These are phyloP conservation scores for Ctenoplectra terminalis DNA, from an alignment of 1,140 invertebrate species.

Conservation along the genomic window DNA sequence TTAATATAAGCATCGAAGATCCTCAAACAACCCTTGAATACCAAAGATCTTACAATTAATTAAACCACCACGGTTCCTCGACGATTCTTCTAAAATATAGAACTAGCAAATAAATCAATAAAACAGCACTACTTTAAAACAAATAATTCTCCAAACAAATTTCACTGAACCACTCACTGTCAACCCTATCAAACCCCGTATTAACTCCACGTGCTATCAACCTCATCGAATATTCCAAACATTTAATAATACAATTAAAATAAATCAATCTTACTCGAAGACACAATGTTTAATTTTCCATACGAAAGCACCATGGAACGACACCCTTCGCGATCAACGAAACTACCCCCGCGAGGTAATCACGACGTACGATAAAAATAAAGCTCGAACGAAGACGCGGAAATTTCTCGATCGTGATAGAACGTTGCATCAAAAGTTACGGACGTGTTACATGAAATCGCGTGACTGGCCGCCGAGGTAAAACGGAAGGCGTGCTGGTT, in stretches of 20 bases:
- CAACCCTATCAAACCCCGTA: no score
- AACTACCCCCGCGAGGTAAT: no score
- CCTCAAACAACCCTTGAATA: no score
- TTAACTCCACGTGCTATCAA: neutral
- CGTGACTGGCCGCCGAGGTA: slow-evolving; percentile 48
- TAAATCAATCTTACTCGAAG: no score
- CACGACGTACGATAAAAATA: slow-evolving; percentile 16
- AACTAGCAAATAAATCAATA: neutral
- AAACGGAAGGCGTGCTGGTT: slow-evolving; percentile 59
- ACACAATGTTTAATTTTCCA: neutral
- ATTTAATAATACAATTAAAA: neutral
- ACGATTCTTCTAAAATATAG: neutral
- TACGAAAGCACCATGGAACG: neutral
- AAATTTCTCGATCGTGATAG: slow-evolving; percentile 14
- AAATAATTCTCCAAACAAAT: neutral
- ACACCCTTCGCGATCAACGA: no score
- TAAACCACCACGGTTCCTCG: no score
- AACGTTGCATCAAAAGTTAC: slow-evolving; percentile 45
- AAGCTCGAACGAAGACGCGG: slow-evolving; percentile 17
- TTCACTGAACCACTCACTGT: neutral
- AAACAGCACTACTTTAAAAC: neutral
- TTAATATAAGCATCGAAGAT: no score
- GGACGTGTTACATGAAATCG: slow-evolving; percentile 56
- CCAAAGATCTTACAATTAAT: no score
- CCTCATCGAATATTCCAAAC: neutral